Evolutionary conservation across 2,888 invertebrate genomes (phyloP), one percentile per base, ranked within the genome.

Genomic region (Rotaria macrura): DNA sequence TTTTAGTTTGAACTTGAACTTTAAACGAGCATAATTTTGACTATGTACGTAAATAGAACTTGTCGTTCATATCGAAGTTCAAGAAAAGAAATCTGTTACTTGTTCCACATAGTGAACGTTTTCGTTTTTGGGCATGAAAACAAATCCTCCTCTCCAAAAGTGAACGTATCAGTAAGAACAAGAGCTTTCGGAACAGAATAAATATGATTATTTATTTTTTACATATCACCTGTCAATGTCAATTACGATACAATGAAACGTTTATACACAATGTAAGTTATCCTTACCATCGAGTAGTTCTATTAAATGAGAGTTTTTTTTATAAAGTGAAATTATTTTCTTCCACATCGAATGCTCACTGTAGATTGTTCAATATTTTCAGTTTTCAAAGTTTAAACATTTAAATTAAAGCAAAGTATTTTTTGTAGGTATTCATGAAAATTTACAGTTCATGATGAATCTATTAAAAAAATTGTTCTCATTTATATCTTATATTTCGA

Each of bases 171-270:
- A 85, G 99, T 96, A 93, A 96, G 96, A 40, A 96, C 95, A 25
- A 99, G 92, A 88, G 99, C 97, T 91, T 99, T 99, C 90, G 99
- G 99, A 3, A 99, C 98, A 87, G 98, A 97, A 92, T 98, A 97
- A 1, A 94, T 96, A 90, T 99, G 98, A 47, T 99, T 91, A 90
- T 96, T 96, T 87, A n/a, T n/a, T n/a, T n/a, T 94, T 92, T 17
- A 99, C 93, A 7, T 95, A 95, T 85, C 96, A 93, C 79, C 91
- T 92, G 65, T 93, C 92, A 92, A 97, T 95, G 89, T 97, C 95
- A 9, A 94, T 92, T 55, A 98, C 90, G 72, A 96, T 93, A 23
- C 57, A 55, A 38, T 72, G 88, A 49, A 88, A 87, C 9, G 88
- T 87, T 87, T 99, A 91, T n/a, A 92, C 92, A 47, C 90, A 89